A percentile compares a stretch with the other conserved stretches of the same genome.
Conservation (phyloP, 2,888 invertebrate species). For the Neocrepidodera transversa region DNA sequence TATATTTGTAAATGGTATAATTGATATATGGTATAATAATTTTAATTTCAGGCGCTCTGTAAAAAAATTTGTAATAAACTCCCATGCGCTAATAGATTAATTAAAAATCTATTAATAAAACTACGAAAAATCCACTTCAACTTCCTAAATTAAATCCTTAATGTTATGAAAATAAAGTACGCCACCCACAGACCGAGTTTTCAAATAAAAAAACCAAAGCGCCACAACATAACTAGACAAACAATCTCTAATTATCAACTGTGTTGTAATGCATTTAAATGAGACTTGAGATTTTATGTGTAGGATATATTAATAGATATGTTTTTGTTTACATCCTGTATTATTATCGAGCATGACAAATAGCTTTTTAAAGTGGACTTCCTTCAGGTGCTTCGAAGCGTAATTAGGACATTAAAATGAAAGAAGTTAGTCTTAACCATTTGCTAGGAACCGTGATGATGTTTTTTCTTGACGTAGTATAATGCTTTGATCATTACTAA, state of each 20-base stretch:
- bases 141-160: constrained; percentile 16
- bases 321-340: constrained; percentile 23
- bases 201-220: constrained; percentile 1
- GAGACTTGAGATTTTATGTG: neutral
- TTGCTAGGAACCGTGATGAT: neutral
- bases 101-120: neutral
- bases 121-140: constrained; percentile 11
- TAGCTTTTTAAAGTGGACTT: constrained; percentile 30
- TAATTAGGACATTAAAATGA: constrained; percentile 19
- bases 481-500: too few relatives aligned
- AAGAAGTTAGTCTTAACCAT: constrained; percentile 5
- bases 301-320: constrained; percentile 6
- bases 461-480: neutral
- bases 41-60: too few relatives aligned
- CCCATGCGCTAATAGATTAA: too few relatives aligned
- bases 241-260: constrained; percentile 27
- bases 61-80: too few relatives aligned
- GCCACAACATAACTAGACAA: constrained; percentile 13
- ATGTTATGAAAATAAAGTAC: constrained; percentile 18
- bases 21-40: too few relatives aligned
- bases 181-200: constrained; percentile 16
- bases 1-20: too few relatives aligned
- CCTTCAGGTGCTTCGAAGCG: constrained; percentile 28
- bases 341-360: constrained; percentile 34
- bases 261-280: constrained; percentile 25